Conservation (phyloP, 2,113 vertebrate genomes). For the Plecturocebus donacophilus region DNA sequence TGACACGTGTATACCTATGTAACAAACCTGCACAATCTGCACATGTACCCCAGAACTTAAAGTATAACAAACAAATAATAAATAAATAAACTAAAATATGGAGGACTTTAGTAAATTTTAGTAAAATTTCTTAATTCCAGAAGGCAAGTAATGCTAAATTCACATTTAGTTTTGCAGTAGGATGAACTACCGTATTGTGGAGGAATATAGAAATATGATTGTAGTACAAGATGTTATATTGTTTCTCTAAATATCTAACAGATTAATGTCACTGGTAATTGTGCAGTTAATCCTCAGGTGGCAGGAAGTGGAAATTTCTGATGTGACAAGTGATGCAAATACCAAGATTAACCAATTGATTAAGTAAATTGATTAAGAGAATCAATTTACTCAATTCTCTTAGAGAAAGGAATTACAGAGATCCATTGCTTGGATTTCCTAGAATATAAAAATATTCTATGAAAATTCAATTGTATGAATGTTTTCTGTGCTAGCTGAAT, state of each 20-base stretch:
- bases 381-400: not conserved
- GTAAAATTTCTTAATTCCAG: conserved; percentile 46
- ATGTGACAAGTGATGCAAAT: not conserved
- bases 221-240: not conserved
- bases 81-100: conserved; percentile 40
- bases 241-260: not conserved
- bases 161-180: conserved; percentile 33
- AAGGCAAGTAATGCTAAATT: conserved; percentile 28
- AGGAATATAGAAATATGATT: not conserved
- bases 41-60: too few relatives aligned
- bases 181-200: not conserved
- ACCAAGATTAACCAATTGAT: not conserved
- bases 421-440: not conserved
- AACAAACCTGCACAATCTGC: too few relatives aligned
- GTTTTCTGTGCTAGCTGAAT: not conserved
- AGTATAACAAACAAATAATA: too few relatives aligned
- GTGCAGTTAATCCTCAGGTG: not conserved
- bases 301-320: not conserved
- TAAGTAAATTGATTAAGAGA: too few relatives aligned
- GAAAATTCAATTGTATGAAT: conserved; percentile 9
- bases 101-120: conserved; percentile 40
- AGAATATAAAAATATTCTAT: not conserved
- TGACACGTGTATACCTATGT: too few relatives aligned
- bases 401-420: not conserved
- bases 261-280: not conserved